Conservation (phyloP, 1,140 invertebrate species). For the Ceratina calcarata region DNA sequence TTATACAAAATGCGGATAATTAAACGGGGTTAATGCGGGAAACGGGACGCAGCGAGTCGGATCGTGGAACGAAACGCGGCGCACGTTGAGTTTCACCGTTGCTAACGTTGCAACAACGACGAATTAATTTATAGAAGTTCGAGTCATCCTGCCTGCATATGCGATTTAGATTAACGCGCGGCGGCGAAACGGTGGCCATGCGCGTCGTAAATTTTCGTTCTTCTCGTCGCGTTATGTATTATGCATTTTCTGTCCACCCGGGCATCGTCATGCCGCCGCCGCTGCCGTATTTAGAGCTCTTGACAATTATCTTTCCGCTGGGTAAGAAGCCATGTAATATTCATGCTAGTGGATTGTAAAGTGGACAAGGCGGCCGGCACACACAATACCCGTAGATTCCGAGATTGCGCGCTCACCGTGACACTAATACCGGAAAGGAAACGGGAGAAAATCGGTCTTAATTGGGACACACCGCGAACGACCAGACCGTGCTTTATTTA, state of each 20-base stretch:
- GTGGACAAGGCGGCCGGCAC: conserved; percentile 71
- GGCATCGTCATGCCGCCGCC: conserved; percentile 58
- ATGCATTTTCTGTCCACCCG: conserved; percentile 77
- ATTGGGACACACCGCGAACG: conserved; percentile 75
- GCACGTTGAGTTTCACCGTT: background rate
- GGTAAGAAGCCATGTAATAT: conserved; percentile 80
- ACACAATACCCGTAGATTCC: conserved; percentile 76
- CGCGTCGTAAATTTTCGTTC: conserved; percentile 74
- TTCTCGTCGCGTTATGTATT: conserved; percentile 76
- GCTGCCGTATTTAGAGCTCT: conserved; percentile 77
- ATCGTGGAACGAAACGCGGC: background rate
- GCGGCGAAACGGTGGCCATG: conserved; percentile 45
- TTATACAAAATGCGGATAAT: too few relatives aligned
- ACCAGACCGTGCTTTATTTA: conserved; percentile 62
- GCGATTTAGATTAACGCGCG: conserved; percentile 40
- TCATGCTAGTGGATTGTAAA: conserved; percentile 75
- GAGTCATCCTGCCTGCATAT: conserved; percentile 20
- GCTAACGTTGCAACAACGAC: conserved; percentile 23
- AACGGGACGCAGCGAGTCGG: background rate
- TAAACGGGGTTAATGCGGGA: too few relatives aligned
- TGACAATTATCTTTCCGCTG: conserved; percentile 81
- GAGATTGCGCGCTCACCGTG: conserved; percentile 80
- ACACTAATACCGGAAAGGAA: conserved; percentile 79
- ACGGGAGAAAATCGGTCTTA: conserved; percentile 77
- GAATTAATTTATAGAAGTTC: conserved; percentile 44